These are phyloP conservation scores for Latrodectus geometricus DNA, from an alignment of 1,140 invertebrate species.

Conservation along the genomic window DNA sequence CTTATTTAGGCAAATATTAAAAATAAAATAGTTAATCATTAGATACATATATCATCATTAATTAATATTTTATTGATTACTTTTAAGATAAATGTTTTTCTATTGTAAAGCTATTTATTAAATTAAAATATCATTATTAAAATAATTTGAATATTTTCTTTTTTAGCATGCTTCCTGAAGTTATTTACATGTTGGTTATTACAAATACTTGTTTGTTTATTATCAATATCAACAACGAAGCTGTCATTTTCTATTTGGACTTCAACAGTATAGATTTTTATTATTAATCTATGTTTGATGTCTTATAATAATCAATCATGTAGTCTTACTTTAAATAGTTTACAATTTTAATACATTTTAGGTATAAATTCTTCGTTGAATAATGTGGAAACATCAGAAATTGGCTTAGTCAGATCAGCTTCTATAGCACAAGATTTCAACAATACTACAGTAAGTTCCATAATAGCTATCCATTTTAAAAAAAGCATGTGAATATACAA, in stretches of 20 bases:
- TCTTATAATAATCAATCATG: not conserved
- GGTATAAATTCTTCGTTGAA: not conserved
- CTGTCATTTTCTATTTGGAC: not conserved
- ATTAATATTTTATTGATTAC: no score
- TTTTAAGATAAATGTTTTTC: not conserved
- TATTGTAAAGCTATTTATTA: not conserved
- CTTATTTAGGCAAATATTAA: no score
- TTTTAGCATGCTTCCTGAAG: conserved; percentile 6
- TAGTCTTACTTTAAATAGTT: not conserved
- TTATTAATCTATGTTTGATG: not conserved
- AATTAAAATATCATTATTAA: no score
- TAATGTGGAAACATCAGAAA: not conserved
- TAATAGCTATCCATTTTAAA: no score
- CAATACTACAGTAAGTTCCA: not conserved
- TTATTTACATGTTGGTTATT: conserved; percentile 26
- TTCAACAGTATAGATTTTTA: conserved; percentile 17
- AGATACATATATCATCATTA: not conserved
- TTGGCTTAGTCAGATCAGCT: conserved; percentile 20
- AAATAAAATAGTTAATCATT: not conserved
- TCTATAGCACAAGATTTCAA: not conserved
- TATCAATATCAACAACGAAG: conserved; percentile 42
- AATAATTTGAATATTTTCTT: no score
- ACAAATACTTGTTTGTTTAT: conserved; percentile 40
- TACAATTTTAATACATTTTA: not conserved
- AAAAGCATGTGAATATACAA: no score